phyloP scores from a whole-genome alignment of 2,113 vertebrate species.

The Eira barbara region DNA sequence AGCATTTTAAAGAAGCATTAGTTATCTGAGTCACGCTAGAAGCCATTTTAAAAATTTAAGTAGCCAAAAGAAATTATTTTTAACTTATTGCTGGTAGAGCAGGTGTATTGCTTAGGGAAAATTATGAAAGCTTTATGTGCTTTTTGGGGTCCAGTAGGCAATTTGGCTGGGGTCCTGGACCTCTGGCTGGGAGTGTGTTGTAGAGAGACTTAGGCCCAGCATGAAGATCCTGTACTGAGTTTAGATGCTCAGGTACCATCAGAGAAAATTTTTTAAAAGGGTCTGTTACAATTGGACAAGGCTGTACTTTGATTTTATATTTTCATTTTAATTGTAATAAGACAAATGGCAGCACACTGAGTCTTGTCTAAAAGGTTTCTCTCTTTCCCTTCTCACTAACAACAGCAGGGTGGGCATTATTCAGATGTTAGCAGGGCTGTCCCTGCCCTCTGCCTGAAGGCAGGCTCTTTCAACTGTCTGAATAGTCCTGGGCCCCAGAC shows the following conservation, averaged over 20 bases:
- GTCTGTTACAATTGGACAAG: not conserved
- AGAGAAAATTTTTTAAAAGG: not conserved
- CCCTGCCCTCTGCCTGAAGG: not conserved
- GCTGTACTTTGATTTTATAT: not conserved
- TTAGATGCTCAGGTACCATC: not conserved
- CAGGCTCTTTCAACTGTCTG: not conserved
- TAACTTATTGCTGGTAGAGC: not conserved
- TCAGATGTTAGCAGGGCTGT: not conserved
- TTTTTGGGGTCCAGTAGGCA: not conserved
- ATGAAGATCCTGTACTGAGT: not conserved
- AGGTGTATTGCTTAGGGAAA: not conserved
- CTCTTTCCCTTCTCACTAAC: not conserved
- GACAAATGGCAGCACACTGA: not conserved
- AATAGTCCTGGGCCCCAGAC: not conserved
- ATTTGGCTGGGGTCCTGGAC: not conserved
- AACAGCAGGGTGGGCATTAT: not conserved
- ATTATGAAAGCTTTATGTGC: not conserved
- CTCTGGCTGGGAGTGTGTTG: not conserved
- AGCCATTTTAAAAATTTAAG: not conserved
- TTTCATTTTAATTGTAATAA: conserved; percentile 32
- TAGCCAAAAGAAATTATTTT: not conserved
- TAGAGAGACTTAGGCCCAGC: not conserved
- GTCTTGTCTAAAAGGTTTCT: not conserved
- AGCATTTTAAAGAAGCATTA: not conserved
- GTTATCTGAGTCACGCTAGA: conserved; percentile 21